Percentiles rank a stretch among this genome's conserved stretches.
These are phyloP conservation scores for Orius insidiosus DNA, from an alignment of 1,140 invertebrate genomes.

Conservation along the genomic window DNA sequence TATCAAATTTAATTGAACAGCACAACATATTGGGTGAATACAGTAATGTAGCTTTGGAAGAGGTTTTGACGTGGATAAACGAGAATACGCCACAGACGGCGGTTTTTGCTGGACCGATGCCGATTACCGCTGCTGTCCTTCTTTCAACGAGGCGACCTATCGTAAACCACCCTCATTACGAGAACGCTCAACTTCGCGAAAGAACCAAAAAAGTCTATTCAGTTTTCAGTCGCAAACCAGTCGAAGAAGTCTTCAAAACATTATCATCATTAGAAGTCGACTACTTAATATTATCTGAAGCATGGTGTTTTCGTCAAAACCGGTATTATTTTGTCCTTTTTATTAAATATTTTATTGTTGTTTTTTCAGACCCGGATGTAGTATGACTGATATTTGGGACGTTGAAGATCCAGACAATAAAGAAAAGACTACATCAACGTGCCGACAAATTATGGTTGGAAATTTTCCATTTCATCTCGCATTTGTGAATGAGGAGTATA, in stretches of 20 bases:
- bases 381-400: slow-evolving; percentile 58
- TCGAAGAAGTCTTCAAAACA: slow-evolving; percentile 36
- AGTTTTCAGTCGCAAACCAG: slow-evolving; percentile 40
- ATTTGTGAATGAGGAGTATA: slow-evolving; percentile 41
- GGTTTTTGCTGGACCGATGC: slow-evolving; percentile 73
- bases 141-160: slow-evolving; percentile 55
- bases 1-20: slow-evolving; percentile 30
- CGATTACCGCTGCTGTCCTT: slow-evolving; percentile 61
- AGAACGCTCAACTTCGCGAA: slow-evolving; percentile 46
- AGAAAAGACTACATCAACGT: slow-evolving; percentile 37
- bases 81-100: slow-evolving; percentile 35
- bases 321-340: neutral
- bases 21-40: slow-evolving; percentile 40
- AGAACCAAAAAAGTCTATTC: slow-evolving; percentile 50
- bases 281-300: slow-evolving; percentile 42
- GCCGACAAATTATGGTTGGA: slow-evolving; percentile 34
- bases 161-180: slow-evolving; percentile 74
- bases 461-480: slow-evolving; percentile 45
- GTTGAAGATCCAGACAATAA: slow-evolving; percentile 33
- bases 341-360: slow-evolving; percentile 6
- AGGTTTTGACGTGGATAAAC: slow-evolving; percentile 57
- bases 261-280: slow-evolving; percentile 37
- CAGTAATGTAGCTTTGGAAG: slow-evolving; percentile 48
- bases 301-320: slow-evolving; percentile 37
- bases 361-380: slow-evolving; percentile 41